These are phyloP conservation scores for Dicrostonyx torquatus DNA, from an alignment of 2,797 vertebrate species.

Conservation along the genomic window DNA sequence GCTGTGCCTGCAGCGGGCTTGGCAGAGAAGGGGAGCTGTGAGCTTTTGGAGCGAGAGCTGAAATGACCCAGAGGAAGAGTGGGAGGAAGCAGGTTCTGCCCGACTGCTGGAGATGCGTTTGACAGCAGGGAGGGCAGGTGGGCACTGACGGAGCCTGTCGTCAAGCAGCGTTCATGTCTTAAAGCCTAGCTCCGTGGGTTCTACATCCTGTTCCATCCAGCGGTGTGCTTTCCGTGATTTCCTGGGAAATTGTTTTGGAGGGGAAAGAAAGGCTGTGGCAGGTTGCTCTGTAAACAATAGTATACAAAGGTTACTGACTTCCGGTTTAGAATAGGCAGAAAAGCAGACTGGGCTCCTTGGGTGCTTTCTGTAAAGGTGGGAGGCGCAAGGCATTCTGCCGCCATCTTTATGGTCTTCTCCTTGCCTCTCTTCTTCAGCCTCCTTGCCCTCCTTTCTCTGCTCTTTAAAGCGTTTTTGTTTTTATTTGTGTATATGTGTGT, in stretches of 20 bases:
- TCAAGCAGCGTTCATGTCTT: background rate
- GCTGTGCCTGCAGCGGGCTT: background rate
- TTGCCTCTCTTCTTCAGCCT: background rate
- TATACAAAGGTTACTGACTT: background rate
- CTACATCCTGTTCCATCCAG: background rate
- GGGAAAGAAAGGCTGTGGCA: background rate
- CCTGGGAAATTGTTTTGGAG: background rate
- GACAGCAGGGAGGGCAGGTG: background rate
- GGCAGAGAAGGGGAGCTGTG: background rate
- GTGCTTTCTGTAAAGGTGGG: background rate
- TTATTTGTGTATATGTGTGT: background rate
- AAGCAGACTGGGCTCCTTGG: background rate
- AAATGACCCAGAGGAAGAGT: background rate
- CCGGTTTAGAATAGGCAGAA: slow-evolving; percentile 4
- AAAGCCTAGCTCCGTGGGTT: slow-evolving; percentile 18
- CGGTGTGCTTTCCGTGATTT: slow-evolving; percentile 30
- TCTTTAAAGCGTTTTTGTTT: background rate
- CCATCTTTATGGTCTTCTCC: background rate
- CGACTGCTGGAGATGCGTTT: background rate
- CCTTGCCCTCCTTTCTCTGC: background rate
- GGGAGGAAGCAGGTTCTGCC: background rate
- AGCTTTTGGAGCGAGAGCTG: background rate
- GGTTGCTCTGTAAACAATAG: background rate
- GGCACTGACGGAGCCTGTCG: background rate
- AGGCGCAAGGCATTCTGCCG: background rate